phyloP scores from a whole-genome alignment of 2,797 vertebrate genomes.

The Chromobotia macracanthus region DNA sequence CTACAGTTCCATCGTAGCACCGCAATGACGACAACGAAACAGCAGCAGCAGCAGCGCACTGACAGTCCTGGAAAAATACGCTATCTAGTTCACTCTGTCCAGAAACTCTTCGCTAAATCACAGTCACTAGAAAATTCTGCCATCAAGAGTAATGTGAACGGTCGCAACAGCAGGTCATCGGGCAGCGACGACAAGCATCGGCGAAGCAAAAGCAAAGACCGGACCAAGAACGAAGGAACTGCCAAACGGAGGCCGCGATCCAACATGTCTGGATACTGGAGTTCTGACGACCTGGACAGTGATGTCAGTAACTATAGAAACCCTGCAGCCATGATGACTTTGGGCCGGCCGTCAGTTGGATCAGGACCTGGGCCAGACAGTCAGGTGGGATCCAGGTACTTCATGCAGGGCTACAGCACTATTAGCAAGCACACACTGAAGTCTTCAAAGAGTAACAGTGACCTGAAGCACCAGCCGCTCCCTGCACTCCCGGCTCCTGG shows the following conservation, averaged over 20 bases:
- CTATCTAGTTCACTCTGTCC: constrained; percentile 95
- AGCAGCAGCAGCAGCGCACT: constrained; percentile 93
- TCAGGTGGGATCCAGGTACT: constrained; percentile 80
- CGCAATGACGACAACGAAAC: constrained; percentile 74
- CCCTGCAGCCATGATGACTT: constrained; percentile 91
- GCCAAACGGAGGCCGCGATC: constrained; percentile 90
- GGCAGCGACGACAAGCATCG: constrained; percentile 89
- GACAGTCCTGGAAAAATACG: constrained; percentile 97
- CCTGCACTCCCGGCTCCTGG: constrained; percentile 77
- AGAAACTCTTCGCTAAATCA: constrained; percentile 97
- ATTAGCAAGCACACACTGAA: constrained; percentile 90
- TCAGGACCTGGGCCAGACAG: constrained; percentile 69
- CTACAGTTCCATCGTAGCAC: constrained; percentile 91
- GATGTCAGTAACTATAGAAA: constrained; percentile 89
- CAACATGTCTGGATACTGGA: constrained; percentile 99
- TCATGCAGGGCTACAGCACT: constrained; percentile 96
- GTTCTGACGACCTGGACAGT: constrained; percentile 94
- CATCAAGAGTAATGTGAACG: constrained; percentile 88
- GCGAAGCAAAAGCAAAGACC: constrained; percentile 96
- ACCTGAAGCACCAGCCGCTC: constrained; percentile 83
- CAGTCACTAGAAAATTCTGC: constrained; percentile 91
- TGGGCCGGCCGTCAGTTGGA: constrained; percentile 80
- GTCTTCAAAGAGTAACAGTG: constrained; percentile 92
- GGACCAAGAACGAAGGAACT: constrained; percentile 87
- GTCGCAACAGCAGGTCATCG: constrained; percentile 80